These are phyloP conservation scores for Gymnobelideus leadbeateri DNA, from an alignment of 2,113 vertebrate genomes.

Conservation along the genomic window DNA sequence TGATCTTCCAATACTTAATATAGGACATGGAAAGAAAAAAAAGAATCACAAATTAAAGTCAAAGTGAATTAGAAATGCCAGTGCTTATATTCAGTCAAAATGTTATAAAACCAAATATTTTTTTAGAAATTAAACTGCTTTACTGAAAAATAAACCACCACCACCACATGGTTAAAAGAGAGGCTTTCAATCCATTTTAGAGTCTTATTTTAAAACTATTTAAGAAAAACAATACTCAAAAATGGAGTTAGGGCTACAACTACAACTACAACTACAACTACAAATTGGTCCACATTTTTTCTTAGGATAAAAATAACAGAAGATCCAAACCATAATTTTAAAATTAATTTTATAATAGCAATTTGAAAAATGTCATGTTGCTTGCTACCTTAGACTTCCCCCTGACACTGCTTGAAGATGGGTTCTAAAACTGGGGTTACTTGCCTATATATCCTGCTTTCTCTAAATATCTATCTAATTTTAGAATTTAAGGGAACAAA, in stretches of 20 bases:
- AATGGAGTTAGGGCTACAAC: conserved; percentile 13
- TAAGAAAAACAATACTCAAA: conserved; percentile 36
- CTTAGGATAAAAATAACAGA: background rate
- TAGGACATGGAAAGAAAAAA: background rate
- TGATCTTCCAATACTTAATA: conserved; percentile 47
- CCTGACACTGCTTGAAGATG: background rate
- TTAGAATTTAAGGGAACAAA: no score
- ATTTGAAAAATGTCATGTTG: background rate
- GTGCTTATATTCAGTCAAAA: conserved; percentile 41
- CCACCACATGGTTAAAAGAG: background rate
- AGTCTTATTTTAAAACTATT: conserved; percentile 46
- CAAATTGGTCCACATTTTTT: background rate
- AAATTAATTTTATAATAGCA: background rate
- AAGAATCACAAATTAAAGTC: conserved; percentile 27
- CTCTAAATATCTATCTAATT: background rate
- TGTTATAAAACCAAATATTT: conserved; percentile 12
- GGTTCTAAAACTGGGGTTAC: background rate
- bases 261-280: background rate
- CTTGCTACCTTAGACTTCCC: conserved; percentile 14
- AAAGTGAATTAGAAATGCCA: conserved; percentile 34
- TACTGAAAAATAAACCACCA: conserved; percentile 1
- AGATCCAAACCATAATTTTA: background rate
- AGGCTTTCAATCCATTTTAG: conserved; percentile 27
- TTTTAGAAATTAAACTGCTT: conserved; percentile 20
- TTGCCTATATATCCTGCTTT: background rate